Percentiles rank a stretch among this genome's conserved stretches.
phyloP scores from a whole-genome alignment of 2,113 vertebrate genomes.

The Larimichthys polyactis region DNA sequence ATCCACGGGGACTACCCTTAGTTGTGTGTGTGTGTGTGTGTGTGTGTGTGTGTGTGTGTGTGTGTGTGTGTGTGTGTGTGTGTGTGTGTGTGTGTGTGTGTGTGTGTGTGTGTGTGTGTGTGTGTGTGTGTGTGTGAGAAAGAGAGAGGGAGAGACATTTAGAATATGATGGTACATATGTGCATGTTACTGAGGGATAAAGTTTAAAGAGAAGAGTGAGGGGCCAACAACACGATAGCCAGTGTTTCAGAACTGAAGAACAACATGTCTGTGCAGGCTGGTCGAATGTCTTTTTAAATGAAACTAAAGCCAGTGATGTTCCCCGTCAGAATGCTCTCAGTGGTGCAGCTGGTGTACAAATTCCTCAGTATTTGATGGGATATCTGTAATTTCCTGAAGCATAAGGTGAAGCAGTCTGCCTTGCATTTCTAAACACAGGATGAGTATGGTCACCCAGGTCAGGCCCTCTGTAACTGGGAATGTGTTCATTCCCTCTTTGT shows the following conservation, averaged over 20 bases:
- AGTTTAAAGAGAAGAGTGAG: constrained; percentile 5
- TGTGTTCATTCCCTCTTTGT: too few relatives aligned
- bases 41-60: background rate
- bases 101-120: background rate
- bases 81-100: background rate
- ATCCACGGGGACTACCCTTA: constrained; percentile 16
- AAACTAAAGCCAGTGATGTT: background rate
- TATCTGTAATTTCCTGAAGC: too few relatives aligned
- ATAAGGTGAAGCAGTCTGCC: too few relatives aligned
- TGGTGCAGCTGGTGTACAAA: too few relatives aligned
- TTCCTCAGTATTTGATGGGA: too few relatives aligned
- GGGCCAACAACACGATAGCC: background rate
- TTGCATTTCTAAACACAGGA: too few relatives aligned
- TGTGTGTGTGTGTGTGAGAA: too few relatives aligned
- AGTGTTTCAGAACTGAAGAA: background rate
- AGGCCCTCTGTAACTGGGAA: too few relatives aligned
- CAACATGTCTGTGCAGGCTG: background rate
- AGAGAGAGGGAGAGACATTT: background rate
- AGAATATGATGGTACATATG: background rate
- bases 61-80: too few relatives aligned
- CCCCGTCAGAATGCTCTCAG: too few relatives aligned
- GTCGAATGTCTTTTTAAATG: background rate
- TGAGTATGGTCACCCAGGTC: too few relatives aligned
- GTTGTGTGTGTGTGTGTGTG: background rate
- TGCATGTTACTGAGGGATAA: background rate